Percentiles rank a stretch among this genome's conserved stretches.
Conservation (phyloP, 2,888 invertebrate species). For the Acleris sparsana region DNA sequence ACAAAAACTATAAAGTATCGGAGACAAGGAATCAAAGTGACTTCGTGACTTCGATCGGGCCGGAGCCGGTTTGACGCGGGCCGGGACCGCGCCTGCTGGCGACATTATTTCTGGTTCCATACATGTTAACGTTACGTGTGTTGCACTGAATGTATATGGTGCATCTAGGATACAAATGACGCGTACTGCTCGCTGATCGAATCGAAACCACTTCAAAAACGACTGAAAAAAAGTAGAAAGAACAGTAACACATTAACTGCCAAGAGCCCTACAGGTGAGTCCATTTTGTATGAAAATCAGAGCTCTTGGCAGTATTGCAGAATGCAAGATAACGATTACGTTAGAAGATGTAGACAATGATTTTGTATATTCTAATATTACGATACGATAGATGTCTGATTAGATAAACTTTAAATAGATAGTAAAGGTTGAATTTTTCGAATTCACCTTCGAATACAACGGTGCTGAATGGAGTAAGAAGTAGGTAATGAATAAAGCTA, state of each 20-base stretch:
- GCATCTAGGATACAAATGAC: constrained; percentile 14
- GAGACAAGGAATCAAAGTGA: constrained; percentile 31
- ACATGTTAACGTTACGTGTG: constrained; percentile 4
- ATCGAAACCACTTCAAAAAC: no score
- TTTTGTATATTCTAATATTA: constrained; percentile 18
- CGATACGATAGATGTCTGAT: constrained; percentile 13
- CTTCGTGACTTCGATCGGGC: constrained; percentile 25
- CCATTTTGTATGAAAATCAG: no score
- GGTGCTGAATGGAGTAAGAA: constrained; percentile 34
- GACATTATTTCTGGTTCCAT: constrained; percentile 15
- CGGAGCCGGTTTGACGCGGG: constrained; percentile 29
- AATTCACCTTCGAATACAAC: constrained; percentile 35
- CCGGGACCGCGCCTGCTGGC: constrained; percentile 23
- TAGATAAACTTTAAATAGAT: constrained; percentile 46
- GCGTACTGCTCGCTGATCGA: neutral
- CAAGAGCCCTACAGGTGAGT: no score
- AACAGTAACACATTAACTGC: no score
- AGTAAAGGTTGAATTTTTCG: constrained; percentile 44
- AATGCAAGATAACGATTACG: neutral
- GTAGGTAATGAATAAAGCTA: constrained; percentile 49
- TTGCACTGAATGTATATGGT: neutral
- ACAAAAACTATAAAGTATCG: constrained; percentile 35
- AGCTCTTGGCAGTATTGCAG: no score
- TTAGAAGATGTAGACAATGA: constrained; percentile 13
- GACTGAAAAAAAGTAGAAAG: no score